Percentiles rank a stretch among this genome's conserved stretches.
phyloP scores from a whole-genome alignment of 2,113 vertebrate species.

The Gorsachius goisagi region DNA sequence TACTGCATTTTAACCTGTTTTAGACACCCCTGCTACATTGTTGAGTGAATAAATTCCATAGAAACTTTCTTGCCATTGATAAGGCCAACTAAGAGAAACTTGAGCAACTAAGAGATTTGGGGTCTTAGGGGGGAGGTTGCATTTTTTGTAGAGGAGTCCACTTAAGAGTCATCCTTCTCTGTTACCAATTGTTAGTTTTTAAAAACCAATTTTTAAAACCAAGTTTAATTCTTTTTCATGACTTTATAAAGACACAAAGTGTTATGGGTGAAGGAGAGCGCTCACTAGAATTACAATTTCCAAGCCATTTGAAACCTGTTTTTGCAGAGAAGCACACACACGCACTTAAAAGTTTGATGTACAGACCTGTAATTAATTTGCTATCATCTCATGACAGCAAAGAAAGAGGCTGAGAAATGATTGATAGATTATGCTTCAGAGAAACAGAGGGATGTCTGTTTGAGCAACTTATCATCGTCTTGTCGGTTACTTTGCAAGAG shows the following conservation, averaged over 20 bases:
- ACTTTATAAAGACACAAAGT: neutral
- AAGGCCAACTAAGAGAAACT: neutral
- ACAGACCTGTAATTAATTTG: slow-evolving; percentile 37
- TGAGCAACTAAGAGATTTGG: neutral
- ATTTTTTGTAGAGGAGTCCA: neutral
- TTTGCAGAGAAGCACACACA: neutral
- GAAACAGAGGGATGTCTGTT: neutral
- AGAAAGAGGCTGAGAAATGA: slow-evolving; percentile 1
- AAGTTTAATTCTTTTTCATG: neutral
- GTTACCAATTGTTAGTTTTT: neutral
- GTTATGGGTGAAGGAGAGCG: neutral
- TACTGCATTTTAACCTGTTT: neutral
- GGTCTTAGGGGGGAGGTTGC: neutral
- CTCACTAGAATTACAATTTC: neutral
- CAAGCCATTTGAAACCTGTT: neutral
- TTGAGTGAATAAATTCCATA: neutral
- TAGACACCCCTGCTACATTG: neutral
- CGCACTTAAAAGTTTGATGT: neutral
- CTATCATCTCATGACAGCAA: neutral
- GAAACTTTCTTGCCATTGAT: neutral
- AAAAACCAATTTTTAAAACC: neutral
- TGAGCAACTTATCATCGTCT: neutral
- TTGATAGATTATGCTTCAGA: neutral
- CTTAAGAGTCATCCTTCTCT: neutral
- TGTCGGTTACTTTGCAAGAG: neutral